These are phyloP conservation scores for Zygothrica quintamaculata DNA, from an alignment of 2,888 invertebrate genomes.

Conservation along the genomic window DNA sequence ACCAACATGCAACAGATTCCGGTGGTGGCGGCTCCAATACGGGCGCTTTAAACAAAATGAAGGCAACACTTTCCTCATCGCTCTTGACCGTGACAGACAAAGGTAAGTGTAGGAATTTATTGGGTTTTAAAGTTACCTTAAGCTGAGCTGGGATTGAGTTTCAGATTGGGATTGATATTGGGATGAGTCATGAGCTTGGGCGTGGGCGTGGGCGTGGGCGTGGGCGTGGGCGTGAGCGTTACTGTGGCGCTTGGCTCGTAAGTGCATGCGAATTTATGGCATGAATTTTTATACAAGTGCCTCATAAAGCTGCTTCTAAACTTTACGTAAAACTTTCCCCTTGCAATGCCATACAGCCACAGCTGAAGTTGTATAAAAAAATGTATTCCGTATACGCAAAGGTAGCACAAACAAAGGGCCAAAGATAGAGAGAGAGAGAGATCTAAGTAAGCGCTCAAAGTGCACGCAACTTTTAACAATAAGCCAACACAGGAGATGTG, in stretches of 20 bases:
- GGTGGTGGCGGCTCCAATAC: slow-evolving; percentile 85
- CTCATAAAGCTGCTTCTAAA: slow-evolving; percentile 64
- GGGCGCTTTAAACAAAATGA: slow-evolving; percentile 91
- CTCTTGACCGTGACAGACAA: slow-evolving; percentile 93
- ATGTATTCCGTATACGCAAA: slow-evolving; percentile 53
- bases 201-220: slow-evolving; percentile 1
- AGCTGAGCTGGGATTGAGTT: slow-evolving; percentile 37
- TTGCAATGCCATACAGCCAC: slow-evolving; percentile 33
- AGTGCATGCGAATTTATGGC: slow-evolving; percentile 69
- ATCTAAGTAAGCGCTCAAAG: slow-evolving; percentile 59
- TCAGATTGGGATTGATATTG: not conserved
- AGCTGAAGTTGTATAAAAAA: slow-evolving; percentile 36
- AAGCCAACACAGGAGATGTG: slow-evolving; percentile 39
- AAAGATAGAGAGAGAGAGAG: slow-evolving; percentile 35
- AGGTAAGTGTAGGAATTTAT: slow-evolving; percentile 85
- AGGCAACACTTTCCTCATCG: slow-evolving; percentile 92
- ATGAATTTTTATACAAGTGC: slow-evolving; percentile 68
- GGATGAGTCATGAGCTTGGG: not conserved
- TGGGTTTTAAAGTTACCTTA: slow-evolving; percentile 77
- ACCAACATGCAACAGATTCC: slow-evolving; percentile 83
- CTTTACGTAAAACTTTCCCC: slow-evolving; percentile 54
- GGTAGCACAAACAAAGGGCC: slow-evolving; percentile 48
- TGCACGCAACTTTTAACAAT: slow-evolving; percentile 66
- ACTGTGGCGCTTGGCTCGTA: slow-evolving; percentile 17
- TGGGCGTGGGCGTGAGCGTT: too few relatives aligned